Percentiles rank a stretch among this genome's conserved stretches.
Conservation (phyloP, 1,140 invertebrate genomes). For the Helicoverpa zea region DNA sequence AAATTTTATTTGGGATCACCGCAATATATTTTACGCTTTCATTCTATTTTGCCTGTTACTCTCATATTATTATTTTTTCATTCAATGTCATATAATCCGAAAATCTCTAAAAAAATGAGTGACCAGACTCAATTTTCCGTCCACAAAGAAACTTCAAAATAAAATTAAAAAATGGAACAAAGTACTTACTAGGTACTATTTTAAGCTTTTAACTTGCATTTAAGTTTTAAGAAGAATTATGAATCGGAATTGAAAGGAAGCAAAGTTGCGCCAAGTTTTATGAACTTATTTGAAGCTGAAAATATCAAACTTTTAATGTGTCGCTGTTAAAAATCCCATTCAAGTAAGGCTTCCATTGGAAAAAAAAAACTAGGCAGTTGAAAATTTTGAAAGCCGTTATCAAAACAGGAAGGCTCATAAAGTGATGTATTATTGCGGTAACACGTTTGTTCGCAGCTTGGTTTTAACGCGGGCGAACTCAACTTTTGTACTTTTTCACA, state of each 20-base stretch:
- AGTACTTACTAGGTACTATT: slow-evolving; percentile 71
- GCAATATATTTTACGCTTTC: too few relatives aligned
- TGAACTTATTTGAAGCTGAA: slow-evolving; percentile 42
- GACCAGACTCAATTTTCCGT: neutral
- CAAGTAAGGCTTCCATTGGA: slow-evolving; percentile 2
- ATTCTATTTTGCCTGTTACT: too few relatives aligned
- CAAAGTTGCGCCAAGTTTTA: slow-evolving; percentile 68
- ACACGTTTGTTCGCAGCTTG: slow-evolving; percentile 56
- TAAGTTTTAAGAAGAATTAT: slow-evolving; percentile 77
- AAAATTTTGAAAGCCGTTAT: neutral
- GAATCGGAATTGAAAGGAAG: slow-evolving; percentile 74
- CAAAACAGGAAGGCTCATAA: neutral
- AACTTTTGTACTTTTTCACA: slow-evolving; percentile 82
- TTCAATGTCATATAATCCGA: neutral
- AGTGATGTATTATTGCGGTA: slow-evolving; percentile 50
- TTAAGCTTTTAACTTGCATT: slow-evolving; percentile 79
- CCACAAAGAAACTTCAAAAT: slow-evolving; percentile 40
- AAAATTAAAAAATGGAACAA: slow-evolving; percentile 53
- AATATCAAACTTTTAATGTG: slow-evolving; percentile 39
- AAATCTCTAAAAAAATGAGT: neutral
- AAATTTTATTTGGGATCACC: too few relatives aligned
- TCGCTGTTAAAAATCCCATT: slow-evolving; percentile 29
- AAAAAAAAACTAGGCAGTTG: neutral
- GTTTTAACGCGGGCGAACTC: slow-evolving; percentile 56
- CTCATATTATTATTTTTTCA: too few relatives aligned